Conservation (phyloP, 53 echinoderm and acorn worm genomes). For the Luidia sarsii region DNA sequence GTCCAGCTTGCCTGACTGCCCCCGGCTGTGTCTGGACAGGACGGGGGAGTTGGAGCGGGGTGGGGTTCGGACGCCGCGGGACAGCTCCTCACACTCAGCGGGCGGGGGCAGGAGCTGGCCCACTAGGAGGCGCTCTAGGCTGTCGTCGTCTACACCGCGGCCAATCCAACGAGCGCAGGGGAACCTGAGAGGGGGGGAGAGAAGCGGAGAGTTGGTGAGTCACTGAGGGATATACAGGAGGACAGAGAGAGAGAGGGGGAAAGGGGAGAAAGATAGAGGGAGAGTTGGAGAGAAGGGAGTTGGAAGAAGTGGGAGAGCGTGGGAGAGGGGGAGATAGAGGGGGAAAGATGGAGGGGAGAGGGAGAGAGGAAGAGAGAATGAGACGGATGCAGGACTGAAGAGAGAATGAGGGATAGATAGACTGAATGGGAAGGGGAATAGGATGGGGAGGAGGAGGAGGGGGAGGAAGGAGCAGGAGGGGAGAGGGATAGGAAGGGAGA, state of each 20-base stretch:
- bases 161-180: slow-evolving; percentile 97
- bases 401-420: no score
- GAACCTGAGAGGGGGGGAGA: slow-evolving; percentile 58
- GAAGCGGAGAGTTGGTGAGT: neutral
- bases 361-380: no score
- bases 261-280: no score
- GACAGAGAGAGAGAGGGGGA: slow-evolving; percentile 1
- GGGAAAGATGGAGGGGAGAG: no score
- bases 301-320: no score
- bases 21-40: slow-evolving; percentile 44
- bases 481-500: no score
- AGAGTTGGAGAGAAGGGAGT: no score
- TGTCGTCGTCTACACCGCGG: slow-evolving; percentile 90
- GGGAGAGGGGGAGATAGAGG: no score
- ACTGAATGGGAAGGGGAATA: no score
- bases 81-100: slow-evolving; percentile 74
- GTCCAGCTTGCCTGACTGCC: slow-evolving; percentile 70
- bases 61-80: slow-evolving; percentile 76
- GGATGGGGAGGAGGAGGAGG: no score
- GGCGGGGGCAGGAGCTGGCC: slow-evolving; percentile 80
- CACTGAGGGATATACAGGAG: neutral
- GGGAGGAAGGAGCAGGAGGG: no score
- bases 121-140: slow-evolving; percentile 88
- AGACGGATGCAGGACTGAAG: no score
- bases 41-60: slow-evolving; percentile 65